phyloP scores from a whole-genome alignment of 2,888 invertebrate genomes.

The Notodonta dromedarius region DNA sequence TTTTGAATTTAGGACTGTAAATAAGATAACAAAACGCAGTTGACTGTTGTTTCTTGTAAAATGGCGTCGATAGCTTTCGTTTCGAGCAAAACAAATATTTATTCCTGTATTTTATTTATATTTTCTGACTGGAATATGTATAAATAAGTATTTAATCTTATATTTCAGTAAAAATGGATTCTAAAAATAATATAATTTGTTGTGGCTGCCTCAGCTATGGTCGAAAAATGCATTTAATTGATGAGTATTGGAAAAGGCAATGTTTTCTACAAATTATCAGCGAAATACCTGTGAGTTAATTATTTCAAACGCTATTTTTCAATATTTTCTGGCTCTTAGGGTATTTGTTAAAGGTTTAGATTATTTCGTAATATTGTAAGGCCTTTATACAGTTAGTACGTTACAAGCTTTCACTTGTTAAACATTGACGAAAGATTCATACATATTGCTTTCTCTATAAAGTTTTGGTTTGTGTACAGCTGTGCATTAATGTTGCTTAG shows the following conservation, averaged over 20 bases:
- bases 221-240: slow-evolving; percentile 56
- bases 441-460: too few relatives aligned
- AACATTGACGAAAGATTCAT: too few relatives aligned
- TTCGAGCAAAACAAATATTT: slow-evolving; percentile 23
- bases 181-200: slow-evolving; percentile 41
- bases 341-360: too few relatives aligned
- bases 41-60: background rate
- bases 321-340: too few relatives aligned
- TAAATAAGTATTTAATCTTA: background rate
- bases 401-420: too few relatives aligned
- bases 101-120: slow-evolving; percentile 22
- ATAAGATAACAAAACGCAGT: background rate
- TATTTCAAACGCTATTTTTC: too few relatives aligned
- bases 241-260: slow-evolving; percentile 45
- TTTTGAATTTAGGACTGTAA: background rate
- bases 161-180: slow-evolving; percentile 31
- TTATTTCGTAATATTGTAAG: background rate
- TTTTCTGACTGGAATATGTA: slow-evolving; percentile 30
- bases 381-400: too few relatives aligned
- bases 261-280: slow-evolving; percentile 60
- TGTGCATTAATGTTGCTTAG: too few relatives aligned
- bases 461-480: too few relatives aligned
- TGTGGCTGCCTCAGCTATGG: slow-evolving; percentile 60
- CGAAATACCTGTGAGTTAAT: slow-evolving; percentile 47
- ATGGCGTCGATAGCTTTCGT: slow-evolving; percentile 13